Base-by-base conservation (phyloP, 1,140 invertebrate genomes). In the Drosophila parabipectinata region DNA sequence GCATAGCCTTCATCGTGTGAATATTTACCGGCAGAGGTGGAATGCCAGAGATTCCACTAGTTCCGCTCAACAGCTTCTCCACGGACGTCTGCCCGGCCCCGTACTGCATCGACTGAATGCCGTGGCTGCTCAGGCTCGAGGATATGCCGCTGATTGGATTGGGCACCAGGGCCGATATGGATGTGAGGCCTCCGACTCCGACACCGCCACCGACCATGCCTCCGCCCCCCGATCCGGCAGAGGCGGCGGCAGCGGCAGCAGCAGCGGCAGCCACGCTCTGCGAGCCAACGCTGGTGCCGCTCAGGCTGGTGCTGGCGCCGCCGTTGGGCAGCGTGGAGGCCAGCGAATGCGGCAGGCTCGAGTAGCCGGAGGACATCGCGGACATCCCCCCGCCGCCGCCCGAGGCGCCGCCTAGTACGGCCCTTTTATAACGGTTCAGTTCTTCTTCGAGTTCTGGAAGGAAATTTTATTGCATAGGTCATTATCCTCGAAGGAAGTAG, bases 1-100 rank as follows among this genome's bases (percentile, higher is more conserved):
- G 90, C 90, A 91, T 91, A 79, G 90, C 87, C 90, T 91, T 91
- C 90, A 91, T 91, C 90, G 90, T 91, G 78, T 91, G 90, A 90
- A 91, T 91, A 91, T 91, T 91, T 91, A 91, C 90, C 90, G 90
- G 90, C 90, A 91, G 77, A 73, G 89, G 77, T 91, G 90, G 90
- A 88, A 91, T 91, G 85, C 90, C 90, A 88, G 90, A 74, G 62
- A 91, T 88, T 88, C 90, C 90, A 90, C 90, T 88, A 59, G 90
- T 90, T 84, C 90, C 90, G 67, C 90, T 88, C 56, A 91, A 67
- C 62, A 91, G 85, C 75, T 91, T 91, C 72, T 91, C 90, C 48
- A 91, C 85, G 26, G 90, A 79, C 14, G 74, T 85, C 61, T 83
- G 77, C 26, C 77, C 80, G 37, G 45, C 45, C 4, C 72, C 79